Conservation (phyloP, 2,888 invertebrate genomes). For the Bursaphelenchus okinawaensis region DNA sequence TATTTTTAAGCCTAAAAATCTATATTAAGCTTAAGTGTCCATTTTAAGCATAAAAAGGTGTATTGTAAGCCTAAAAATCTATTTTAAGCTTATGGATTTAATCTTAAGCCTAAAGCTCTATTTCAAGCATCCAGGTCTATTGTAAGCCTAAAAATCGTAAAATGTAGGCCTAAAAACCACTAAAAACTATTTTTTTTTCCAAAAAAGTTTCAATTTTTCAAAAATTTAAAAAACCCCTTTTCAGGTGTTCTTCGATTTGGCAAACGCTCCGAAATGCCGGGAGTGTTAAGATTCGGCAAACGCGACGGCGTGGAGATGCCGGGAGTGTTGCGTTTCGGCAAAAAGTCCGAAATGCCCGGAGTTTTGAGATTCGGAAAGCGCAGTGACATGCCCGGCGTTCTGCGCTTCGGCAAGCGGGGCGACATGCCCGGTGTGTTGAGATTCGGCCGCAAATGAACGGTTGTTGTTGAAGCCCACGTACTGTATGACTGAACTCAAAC, state of each 20-base stretch:
- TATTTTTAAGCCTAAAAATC: no score
- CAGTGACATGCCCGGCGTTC: slow-evolving; percentile 24
- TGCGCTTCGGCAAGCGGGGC: slow-evolving; percentile 22
- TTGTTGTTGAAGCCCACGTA: neutral
- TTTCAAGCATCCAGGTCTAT: no score
- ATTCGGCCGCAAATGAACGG: slow-evolving; percentile 23
- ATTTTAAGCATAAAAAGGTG: no score
- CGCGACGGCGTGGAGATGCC: slow-evolving; percentile 24
- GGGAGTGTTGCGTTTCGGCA: slow-evolving; percentile 31
- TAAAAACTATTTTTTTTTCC: no score
- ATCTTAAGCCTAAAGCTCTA: no score
- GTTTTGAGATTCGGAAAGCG: slow-evolving; percentile 24
- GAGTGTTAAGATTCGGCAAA: slow-evolving; percentile 32
- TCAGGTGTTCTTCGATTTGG: slow-evolving; percentile 28
- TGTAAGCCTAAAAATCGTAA: no score
- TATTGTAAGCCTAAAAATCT: no score
- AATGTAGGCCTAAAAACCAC: no score
- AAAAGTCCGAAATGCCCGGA: slow-evolving; percentile 25
- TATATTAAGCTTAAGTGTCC: no score
- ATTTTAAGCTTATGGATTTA: no score
- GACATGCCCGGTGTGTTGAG: slow-evolving; percentile 38
- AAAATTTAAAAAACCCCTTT: slow-evolving; percentile 1
- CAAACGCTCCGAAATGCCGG: slow-evolving; percentile 24
- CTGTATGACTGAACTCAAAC: no score
- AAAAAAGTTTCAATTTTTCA: slow-evolving; percentile 2